Conservation (phyloP, 2,113 vertebrate genomes). For the Picathartes gymnocephalus region DNA sequence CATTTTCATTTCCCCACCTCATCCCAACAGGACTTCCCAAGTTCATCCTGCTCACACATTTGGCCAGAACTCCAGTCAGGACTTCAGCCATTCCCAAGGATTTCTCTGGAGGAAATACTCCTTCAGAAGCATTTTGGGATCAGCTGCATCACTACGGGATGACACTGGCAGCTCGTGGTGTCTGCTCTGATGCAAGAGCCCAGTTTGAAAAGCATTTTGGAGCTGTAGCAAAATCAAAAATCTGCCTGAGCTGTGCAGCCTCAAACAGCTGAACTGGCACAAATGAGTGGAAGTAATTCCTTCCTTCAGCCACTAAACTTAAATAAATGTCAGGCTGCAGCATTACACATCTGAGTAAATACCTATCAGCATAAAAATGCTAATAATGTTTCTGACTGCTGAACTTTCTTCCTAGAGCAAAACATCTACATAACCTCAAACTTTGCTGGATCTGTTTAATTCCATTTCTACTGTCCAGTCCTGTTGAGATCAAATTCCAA, state of each 20-base stretch:
- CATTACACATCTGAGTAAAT: neutral
- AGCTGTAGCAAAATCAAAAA: neutral
- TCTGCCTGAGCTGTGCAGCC: neutral
- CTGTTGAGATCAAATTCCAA: neutral
- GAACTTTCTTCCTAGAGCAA: neutral
- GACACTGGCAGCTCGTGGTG: neutral
- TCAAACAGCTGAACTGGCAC: constrained; percentile 30
- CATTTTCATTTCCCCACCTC: neutral
- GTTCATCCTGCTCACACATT: too few species aligned
- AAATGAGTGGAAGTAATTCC: neutral
- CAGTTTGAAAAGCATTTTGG: neutral
- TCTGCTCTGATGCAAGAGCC: neutral
- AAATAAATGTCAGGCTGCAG: constrained; percentile 23
- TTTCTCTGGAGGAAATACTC: neutral
- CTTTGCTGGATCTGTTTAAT: neutral
- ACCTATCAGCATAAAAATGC: neutral
- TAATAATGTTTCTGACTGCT: neutral
- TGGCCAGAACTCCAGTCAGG: neutral
- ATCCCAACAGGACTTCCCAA: neutral
- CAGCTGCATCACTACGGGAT: neutral
- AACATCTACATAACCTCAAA: neutral
- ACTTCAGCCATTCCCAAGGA: neutral
- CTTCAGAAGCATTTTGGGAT: neutral
- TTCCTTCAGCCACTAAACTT: constrained; percentile 26
- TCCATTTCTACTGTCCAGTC: neutral